Percentiles rank a stretch among this genome's conserved stretches.
Conservation (phyloP, 2,797 vertebrate genomes). For the Petrocephalus schoutedeni region DNA sequence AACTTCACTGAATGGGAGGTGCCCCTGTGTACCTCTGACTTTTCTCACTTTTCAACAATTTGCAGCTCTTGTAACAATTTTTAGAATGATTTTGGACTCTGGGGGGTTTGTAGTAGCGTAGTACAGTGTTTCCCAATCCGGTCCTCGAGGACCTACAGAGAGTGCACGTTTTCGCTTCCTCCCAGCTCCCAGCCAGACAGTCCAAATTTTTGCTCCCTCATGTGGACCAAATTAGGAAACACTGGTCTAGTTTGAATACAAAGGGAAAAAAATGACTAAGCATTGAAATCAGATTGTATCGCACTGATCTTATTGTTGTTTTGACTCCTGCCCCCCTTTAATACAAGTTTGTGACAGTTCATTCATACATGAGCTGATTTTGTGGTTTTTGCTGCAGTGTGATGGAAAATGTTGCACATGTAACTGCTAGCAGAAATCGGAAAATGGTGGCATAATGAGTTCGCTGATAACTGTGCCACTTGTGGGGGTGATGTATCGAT, state of each 20-base stretch:
- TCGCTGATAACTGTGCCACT: background rate
- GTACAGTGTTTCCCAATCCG: constrained; percentile 11
- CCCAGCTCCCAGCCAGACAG: too few relatives aligned
- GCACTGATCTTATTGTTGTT: constrained; percentile 28
- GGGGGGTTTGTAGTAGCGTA: constrained; percentile 40
- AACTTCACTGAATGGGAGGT: constrained; percentile 51
- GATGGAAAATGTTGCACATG: constrained; percentile 54
- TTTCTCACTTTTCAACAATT: constrained; percentile 30
- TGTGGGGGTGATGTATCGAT: constrained; percentile 29
- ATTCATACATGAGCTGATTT: constrained; percentile 26
- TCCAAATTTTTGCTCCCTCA: too few relatives aligned
- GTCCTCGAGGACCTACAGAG: background rate
- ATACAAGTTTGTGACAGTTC: constrained; percentile 21
- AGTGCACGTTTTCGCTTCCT: too few relatives aligned
- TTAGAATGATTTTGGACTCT: constrained; percentile 18
- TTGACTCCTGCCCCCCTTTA: constrained; percentile 24
- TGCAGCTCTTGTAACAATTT: constrained; percentile 26
- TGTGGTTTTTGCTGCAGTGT: constrained; percentile 29
- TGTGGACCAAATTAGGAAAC: background rate
- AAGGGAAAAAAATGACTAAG: constrained; percentile 34
- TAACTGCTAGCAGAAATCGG: background rate
- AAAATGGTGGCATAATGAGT: background rate
- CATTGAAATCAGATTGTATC: constrained; percentile 24
- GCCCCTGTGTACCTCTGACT: constrained; percentile 32
- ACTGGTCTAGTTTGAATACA: constrained; percentile 42